Evolutionary conservation across 2,888 invertebrate species (phyloP), one percentile per base, ranked within the genome.

Genomic region (Cephus nigrinus): DNA sequence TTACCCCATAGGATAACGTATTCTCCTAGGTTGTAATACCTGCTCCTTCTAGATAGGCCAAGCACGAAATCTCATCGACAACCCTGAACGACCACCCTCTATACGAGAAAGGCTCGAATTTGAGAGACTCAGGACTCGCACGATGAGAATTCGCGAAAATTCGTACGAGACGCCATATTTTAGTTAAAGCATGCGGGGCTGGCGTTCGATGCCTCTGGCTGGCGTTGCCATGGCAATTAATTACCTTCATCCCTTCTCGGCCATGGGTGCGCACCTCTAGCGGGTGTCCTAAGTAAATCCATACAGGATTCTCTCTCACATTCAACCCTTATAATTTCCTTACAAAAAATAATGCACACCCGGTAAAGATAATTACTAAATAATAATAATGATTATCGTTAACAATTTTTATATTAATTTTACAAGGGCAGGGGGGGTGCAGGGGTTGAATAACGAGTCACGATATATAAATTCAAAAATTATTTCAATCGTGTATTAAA

Each of bases 181-280:
- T 91, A 91, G 91, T 91, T 91, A 90, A 88, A 90, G 85, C 87
- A 88, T 83, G 86, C 85, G 87, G 87, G 88, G 88, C 88, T 87
- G 87, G 89, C 88, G 87, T 88, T 90, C 89, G 88, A 90, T 89
- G 90, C 88, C 84, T 80, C 82, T 76, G 87, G 85, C 86, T 84
- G 87, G 87, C 76, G 91, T 91, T 91, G 91, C 91, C 87, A 91
- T 91, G 91, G 90, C 90, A 90, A 91, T 91, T 91, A 91, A 91
- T 91, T 91, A 91, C 91, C 90, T 89, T 88, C 88, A 89, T 89
- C 90, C 90, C 91, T 89, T 88, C 88, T 88, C 84, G 82, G 72
- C 83, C 84, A 82, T 84, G 84, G 84, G 86, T 87, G 86, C 86
- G 87, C 33, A n/a, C 85, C 87, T 88, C 86, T 88, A 89, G 88